Conservation (phyloP, 2,888 invertebrate genomes). For the Cheilosia soror region DNA sequence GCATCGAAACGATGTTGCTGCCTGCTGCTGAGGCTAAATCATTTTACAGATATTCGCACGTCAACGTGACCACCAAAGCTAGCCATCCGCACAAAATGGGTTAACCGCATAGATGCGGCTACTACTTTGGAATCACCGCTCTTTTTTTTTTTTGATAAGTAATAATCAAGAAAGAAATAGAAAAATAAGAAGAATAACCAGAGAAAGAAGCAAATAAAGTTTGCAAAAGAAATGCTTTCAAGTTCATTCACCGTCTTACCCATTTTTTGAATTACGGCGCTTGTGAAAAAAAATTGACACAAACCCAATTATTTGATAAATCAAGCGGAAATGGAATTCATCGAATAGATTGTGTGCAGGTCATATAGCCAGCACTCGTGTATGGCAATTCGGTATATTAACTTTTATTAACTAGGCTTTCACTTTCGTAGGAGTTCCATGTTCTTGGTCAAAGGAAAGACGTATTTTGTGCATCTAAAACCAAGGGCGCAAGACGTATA, state of each 20-base stretch:
- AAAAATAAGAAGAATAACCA: conserved; percentile 2
- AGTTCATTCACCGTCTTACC: conserved; percentile 72
- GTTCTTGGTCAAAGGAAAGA: background rate
- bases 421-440: conserved; percentile 36
- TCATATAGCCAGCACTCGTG: too few species aligned
- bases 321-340: conserved; percentile 57
- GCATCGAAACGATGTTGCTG: too few species aligned
- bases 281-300: too few species aligned
- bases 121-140: conserved; percentile 46
- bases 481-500: too few species aligned
- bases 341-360: background rate
- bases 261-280: conserved; percentile 53
- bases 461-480: background rate
- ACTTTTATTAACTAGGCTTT: conserved; percentile 12
- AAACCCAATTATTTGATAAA: conserved; percentile 25
- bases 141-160: conserved; percentile 31
- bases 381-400: too few species aligned
- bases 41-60: conserved; percentile 51
- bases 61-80: conserved; percentile 58
- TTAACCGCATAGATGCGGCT: conserved; percentile 56
- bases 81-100: conserved; percentile 66
- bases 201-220: conserved; percentile 17
- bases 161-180: conserved; percentile 16
- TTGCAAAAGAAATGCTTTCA: conserved; percentile 61
- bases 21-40: conserved; percentile 25